Conservation (phyloP, 1,140 invertebrate genomes). For the Saccostrea echinata region DNA sequence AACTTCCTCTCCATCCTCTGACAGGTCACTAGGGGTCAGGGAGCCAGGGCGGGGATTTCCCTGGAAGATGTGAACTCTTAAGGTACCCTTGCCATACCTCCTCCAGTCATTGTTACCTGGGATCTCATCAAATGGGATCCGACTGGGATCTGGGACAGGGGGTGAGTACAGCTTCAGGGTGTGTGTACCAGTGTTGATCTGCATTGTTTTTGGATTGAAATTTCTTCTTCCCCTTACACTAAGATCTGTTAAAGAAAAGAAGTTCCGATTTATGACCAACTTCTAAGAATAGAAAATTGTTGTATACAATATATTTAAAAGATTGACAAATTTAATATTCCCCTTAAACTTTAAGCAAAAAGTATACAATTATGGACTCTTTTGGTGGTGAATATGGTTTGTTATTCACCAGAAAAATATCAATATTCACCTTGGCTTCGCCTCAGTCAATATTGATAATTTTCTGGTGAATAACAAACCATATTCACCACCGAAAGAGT, state of each 20-base stretch:
- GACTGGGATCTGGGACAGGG: conserved; percentile 72
- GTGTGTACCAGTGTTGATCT: conserved; percentile 75
- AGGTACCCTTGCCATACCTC: conserved; percentile 72
- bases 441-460: no score
- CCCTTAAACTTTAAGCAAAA: no score
- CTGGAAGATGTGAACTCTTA: conserved; percentile 76
- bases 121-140: conserved; percentile 68
- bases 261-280: background rate
- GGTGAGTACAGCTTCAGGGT: conserved; percentile 73
- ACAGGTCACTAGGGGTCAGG: conserved; percentile 75
- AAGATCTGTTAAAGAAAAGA: conserved; percentile 60
- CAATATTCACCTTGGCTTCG: no score
- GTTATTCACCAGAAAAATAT: no score
- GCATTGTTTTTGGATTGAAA: conserved; percentile 69
- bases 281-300: background rate
- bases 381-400: no score
- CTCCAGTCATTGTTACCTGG: conserved; percentile 65
- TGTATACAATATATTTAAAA: background rate
- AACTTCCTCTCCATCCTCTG: conserved; percentile 76
- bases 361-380: no score
- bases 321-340: background rate
- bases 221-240: conserved; percentile 65
- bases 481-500: no score
- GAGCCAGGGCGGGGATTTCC: conserved; percentile 74
- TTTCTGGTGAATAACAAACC: no score